A percentile compares a stretch with the other conserved stretches of the same genome.
phyloP scores from a whole-genome alignment of 2,797 vertebrate genomes.

The Schizothorax lantsangensis region DNA sequence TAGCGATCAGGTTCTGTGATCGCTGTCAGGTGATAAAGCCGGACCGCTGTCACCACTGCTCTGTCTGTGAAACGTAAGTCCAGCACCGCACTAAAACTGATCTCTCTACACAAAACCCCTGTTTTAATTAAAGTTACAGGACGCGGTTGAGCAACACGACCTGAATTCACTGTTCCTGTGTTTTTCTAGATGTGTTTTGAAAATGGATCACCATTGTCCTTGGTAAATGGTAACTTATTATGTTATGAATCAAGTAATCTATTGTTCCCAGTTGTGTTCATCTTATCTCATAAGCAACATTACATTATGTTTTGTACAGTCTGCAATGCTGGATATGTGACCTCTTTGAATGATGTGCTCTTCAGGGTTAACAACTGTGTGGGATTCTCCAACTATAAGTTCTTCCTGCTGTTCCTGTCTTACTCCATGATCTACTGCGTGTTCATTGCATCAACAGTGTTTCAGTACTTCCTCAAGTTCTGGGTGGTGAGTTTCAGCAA shows the following conservation, averaged over 20 bases:
- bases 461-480: slow-evolving; percentile 96
- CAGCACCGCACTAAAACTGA: slow-evolving; percentile 55
- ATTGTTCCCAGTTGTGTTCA: background rate
- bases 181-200: slow-evolving; percentile 89
- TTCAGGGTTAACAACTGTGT: slow-evolving; percentile 98
- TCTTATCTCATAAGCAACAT: background rate
- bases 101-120: slow-evolving; percentile 54
- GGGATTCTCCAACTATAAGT: slow-evolving; percentile 99
- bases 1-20: slow-evolving; percentile 97
- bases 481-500: slow-evolving; percentile 89
- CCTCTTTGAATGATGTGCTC: slow-evolving; percentile 22
- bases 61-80: slow-evolving; percentile 96
- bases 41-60: slow-evolving; percentile 98
- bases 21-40: slow-evolving; percentile 97
- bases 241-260: background rate
- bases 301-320: background rate
- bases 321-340: background rate
- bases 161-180: slow-evolving; percentile 36
- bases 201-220: slow-evolving; percentile 99
- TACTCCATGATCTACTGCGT: slow-evolving; percentile 96
- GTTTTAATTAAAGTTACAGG: slow-evolving; percentile 65
- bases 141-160: slow-evolving; percentile 49
- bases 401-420: slow-evolving; percentile 95
- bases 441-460: slow-evolving; percentile 91
- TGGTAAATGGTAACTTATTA: slow-evolving; percentile 80